phyloP scores from a whole-genome alignment of 1,140 invertebrate species.

The Micrasema longulum region DNA sequence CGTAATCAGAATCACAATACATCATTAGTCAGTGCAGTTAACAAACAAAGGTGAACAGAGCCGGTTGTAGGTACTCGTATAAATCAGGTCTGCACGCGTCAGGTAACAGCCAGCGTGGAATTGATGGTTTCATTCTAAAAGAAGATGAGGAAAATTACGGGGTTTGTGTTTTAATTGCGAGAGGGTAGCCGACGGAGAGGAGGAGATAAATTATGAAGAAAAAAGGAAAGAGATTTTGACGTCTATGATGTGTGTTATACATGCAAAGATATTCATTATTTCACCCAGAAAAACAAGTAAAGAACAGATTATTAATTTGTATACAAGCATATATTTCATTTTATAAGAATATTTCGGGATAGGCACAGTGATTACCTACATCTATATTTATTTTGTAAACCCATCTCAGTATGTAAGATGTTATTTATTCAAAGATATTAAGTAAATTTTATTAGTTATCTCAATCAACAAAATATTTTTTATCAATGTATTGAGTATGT shows the following conservation, averaged over 20 bases:
- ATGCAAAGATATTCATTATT: constrained; percentile 7
- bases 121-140: constrained; percentile 43
- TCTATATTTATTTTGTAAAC: neutral
- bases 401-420: neutral
- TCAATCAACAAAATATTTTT: too few relatives aligned
- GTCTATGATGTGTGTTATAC: constrained; percentile 18
- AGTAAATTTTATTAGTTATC: neutral
- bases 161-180: constrained; percentile 48
- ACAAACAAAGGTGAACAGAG: constrained; percentile 12
- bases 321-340: neutral
- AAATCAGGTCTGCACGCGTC: constrained; percentile 31
- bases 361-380: neutral
- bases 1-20: too few relatives aligned
- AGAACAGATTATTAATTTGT: neutral
- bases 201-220: constrained; percentile 23
- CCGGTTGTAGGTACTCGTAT: neutral
- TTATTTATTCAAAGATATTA: neutral
- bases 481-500: too few relatives aligned
- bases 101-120: constrained; percentile 24
- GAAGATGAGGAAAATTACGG: constrained; percentile 40
- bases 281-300: too few relatives aligned
- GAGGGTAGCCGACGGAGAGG: constrained; percentile 11
- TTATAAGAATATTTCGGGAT: neutral
- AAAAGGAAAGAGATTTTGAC: constrained; percentile 11
- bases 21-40: neutral